Evolutionary conservation across 2,888 invertebrate genomes (phyloP).

Genomic region (Autographa gamma): DNA sequence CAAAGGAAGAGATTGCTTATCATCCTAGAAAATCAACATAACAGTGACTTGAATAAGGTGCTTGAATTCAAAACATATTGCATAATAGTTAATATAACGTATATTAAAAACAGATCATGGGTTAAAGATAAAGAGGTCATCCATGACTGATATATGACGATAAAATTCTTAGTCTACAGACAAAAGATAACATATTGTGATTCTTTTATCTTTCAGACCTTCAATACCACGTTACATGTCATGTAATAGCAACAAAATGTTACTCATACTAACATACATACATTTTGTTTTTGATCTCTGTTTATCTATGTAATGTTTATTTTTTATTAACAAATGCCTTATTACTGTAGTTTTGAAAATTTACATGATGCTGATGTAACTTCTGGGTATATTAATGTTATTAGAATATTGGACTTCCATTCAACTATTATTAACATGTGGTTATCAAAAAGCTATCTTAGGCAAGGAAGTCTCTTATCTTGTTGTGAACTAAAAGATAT

Average conservation of each 20-base stretch:
- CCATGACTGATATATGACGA: slow-evolving; percentile 50
- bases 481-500: not conserved
- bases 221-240: slow-evolving; percentile 19
- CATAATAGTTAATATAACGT: slow-evolving; percentile 61
- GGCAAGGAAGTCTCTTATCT: slow-evolving; percentile 4
- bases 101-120: slow-evolving; percentile 59
- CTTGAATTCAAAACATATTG: slow-evolving; percentile 55
- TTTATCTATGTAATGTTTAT: not conserved
- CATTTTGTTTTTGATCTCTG: too few relatives aligned
- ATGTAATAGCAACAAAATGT: slow-evolving; percentile 37
- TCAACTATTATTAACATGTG: not conserved
- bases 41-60: not conserved
- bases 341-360: not conserved
- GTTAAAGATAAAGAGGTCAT: slow-evolving; percentile 64
- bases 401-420: not conserved
- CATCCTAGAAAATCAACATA: not conserved
- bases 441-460: not conserved
- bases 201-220: slow-evolving; percentile 33
- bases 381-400: not conserved
- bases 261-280: not conserved
- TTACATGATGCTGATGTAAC: not conserved
- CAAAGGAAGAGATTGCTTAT: not conserved
- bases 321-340: not conserved
- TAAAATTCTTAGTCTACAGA: slow-evolving; percentile 29
- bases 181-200: slow-evolving; percentile 37